Conservation (phyloP, 37 sponge, comb jelly and placozoan species). For the Theonella swinhoei region DNA sequence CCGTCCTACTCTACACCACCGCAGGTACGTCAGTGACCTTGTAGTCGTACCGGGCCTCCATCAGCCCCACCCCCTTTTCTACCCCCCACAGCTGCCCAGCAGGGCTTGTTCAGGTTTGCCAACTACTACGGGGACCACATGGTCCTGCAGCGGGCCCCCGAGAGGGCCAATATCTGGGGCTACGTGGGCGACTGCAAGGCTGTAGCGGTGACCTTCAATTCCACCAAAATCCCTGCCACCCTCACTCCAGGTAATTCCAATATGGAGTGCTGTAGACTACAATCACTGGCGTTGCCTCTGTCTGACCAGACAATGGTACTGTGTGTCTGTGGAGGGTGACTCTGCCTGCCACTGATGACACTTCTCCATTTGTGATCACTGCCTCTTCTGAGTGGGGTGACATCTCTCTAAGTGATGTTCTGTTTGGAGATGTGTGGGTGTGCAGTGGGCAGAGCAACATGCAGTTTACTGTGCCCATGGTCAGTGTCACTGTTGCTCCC, state of each 20-base stretch:
- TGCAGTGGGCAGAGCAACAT: constrained; percentile 90
- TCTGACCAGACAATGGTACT: not conserved
- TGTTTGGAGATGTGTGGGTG: constrained; percentile 79
- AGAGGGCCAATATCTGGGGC: constrained; percentile 49
- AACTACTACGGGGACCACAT: constrained; percentile 55
- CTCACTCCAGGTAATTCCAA: constrained; percentile 21
- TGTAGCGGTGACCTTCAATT: constrained; percentile 20
- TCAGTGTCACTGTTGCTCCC: too few species aligned
- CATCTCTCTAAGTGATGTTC: constrained; percentile 49
- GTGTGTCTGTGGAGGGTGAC: constrained; percentile 32
- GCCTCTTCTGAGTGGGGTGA: constrained; percentile 31
- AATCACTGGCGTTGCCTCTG: not conserved
- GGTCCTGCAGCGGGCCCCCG: constrained; percentile 63
- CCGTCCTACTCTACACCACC: not conserved
- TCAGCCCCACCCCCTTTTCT: too few species aligned
- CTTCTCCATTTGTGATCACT: constrained; percentile 22
- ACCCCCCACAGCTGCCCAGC: too few species aligned
- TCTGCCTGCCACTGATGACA: constrained; percentile 36
- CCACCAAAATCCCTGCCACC: not conserved
- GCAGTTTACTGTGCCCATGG: constrained; percentile 48
- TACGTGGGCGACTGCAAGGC: constrained; percentile 17
- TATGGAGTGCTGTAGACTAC: not conserved
- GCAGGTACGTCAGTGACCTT: not conserved
- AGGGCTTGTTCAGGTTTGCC: constrained; percentile 51
- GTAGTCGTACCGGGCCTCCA: too few species aligned